These are phyloP conservation scores for Polyodon spathula DNA, from an alignment of 2,113 vertebrate species.

Conservation along the genomic window DNA sequence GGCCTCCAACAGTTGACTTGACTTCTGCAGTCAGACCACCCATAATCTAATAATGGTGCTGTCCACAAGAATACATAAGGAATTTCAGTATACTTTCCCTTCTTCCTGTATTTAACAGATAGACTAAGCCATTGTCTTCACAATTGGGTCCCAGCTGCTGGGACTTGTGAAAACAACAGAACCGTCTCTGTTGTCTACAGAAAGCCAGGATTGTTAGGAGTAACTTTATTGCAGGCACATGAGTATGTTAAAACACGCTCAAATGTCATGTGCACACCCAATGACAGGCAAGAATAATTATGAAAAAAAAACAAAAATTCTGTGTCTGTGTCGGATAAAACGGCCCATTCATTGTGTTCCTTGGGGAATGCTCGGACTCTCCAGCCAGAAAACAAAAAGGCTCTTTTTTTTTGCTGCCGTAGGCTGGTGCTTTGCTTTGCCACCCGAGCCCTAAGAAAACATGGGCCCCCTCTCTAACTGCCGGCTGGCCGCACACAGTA, in stretches of 20 bases:
- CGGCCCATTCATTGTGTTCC: slow-evolving; percentile 88
- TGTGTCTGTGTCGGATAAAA: slow-evolving; percentile 77
- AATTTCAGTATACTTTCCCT: slow-evolving; percentile 63
- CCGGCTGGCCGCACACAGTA: slow-evolving; percentile 79
- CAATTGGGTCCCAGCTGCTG: slow-evolving; percentile 83
- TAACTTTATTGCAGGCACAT: slow-evolving; percentile 84
- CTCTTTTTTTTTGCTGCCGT: slow-evolving; percentile 77
- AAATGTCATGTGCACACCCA: slow-evolving; percentile 83
- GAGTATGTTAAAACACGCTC: slow-evolving; percentile 77
- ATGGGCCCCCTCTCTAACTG: slow-evolving; percentile 78
- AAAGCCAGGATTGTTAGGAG: slow-evolving; percentile 75
- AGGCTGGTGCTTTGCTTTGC: slow-evolving; percentile 96
- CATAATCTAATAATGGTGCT: slow-evolving; percentile 55
- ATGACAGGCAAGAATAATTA: slow-evolving; percentile 75
- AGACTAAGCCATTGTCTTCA: slow-evolving; percentile 81
- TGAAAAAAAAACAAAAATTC: slow-evolving; percentile 78
- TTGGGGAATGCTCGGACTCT: slow-evolving; percentile 79
- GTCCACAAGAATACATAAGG: slow-evolving; percentile 56
- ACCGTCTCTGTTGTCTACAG: slow-evolving; percentile 81
- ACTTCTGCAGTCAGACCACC: slow-evolving; percentile 55
- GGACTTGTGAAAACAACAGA: slow-evolving; percentile 78
- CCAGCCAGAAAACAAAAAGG: slow-evolving; percentile 88
- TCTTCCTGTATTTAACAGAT: slow-evolving; percentile 68
- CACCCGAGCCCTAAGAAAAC: slow-evolving; percentile 97
- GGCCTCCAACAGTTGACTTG: slow-evolving; percentile 18